Conservation (phyloP, 2,888 invertebrate species). For the Dasysyrphus albostriatus region DNA sequence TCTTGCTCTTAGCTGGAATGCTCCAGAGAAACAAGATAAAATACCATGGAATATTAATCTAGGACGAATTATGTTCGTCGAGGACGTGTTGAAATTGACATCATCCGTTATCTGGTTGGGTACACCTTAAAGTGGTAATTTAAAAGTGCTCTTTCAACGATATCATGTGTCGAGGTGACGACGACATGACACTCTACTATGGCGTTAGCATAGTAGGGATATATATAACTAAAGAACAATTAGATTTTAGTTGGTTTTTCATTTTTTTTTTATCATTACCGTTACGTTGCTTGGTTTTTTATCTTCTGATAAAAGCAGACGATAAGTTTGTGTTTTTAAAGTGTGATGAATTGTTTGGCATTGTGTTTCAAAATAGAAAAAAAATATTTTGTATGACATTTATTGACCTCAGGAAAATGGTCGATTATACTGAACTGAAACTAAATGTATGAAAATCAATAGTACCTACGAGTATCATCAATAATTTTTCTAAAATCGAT, state of each 20-base stretch:
- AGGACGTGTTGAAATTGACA: conserved; percentile 58
- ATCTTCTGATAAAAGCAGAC: too few species aligned
- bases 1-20: not conserved
- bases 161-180: conserved; percentile 35
- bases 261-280: not conserved
- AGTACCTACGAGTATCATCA: too few species aligned
- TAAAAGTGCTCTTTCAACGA: conserved; percentile 45
- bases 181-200: conserved; percentile 14
- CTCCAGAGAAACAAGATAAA: conserved; percentile 40
- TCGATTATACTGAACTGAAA: too few species aligned
- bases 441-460: too few species aligned
- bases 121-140: conserved; percentile 42
- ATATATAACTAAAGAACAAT: conserved; percentile 2
- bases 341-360: too few species aligned
- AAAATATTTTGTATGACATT: too few species aligned
- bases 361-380: too few species aligned
- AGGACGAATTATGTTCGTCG: conserved; percentile 59
- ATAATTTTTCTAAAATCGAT: too few species aligned
- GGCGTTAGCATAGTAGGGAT: not conserved
- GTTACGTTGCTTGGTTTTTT: too few species aligned
- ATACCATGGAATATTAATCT: conserved; percentile 65
- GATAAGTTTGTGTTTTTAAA: too few species aligned
- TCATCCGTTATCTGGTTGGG: conserved; percentile 58
- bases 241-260: not conserved
- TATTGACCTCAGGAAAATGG: too few species aligned